These are phyloP conservation scores for Phymastichus coffea DNA, from an alignment of 1,140 invertebrate species.

Conservation along the genomic window DNA sequence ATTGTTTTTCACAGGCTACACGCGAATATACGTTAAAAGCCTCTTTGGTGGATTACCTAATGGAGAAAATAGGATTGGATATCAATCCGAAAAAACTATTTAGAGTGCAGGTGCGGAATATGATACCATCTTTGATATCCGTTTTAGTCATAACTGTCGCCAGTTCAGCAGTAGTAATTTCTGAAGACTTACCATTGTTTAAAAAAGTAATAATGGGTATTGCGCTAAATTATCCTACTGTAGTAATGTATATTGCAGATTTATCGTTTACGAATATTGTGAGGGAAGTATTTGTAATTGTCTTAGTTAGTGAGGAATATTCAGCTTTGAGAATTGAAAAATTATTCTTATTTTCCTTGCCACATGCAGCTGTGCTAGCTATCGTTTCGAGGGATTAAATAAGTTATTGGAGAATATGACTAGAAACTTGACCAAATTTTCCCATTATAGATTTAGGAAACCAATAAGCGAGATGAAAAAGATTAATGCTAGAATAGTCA, in stretches of 20 bases:
- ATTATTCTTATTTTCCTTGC: neutral
- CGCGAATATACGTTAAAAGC: conserved; percentile 6
- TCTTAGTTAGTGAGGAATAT: neutral
- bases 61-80: conserved; percentile 27
- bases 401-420: neutral
- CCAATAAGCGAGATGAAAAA: neutral
- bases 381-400: neutral
- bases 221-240: neutral
- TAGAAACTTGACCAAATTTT: neutral
- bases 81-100: conserved; percentile 9
- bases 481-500: neutral
- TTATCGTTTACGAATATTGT: conserved; percentile 29
- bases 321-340: neutral
- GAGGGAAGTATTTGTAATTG: conserved; percentile 19
- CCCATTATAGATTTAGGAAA: conserved; percentile 15
- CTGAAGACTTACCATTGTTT: neutral
- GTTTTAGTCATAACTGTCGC: neutral
- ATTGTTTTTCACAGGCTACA: no score
- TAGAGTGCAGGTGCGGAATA: conserved; percentile 1
- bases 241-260: conserved; percentile 12
- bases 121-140: neutral
- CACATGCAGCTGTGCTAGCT: neutral
- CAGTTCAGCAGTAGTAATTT: neutral
- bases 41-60: conserved; percentile 1
- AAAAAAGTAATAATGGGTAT: neutral